Evolutionary conservation across 2,797 vertebrate species (phyloP).

Genomic region (Lithobates pipiens): DNA sequence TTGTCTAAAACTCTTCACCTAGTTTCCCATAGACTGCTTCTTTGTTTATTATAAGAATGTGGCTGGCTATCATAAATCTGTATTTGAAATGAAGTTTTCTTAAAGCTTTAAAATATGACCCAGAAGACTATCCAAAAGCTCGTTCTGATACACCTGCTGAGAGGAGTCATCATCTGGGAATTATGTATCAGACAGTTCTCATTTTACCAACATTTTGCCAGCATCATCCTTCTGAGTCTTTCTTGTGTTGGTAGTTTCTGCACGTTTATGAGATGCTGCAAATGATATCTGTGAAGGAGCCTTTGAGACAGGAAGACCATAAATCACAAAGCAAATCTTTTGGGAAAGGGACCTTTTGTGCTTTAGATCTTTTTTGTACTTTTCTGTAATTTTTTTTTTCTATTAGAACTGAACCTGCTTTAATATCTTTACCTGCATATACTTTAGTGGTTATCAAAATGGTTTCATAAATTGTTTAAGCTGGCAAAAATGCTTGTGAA

Average conservation of each 20-base stretch:
- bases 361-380: too few species aligned
- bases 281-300: constrained; percentile 25
- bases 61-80: not conserved
- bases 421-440: too few species aligned
- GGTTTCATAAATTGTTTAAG: too few species aligned
- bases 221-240: constrained; percentile 18
- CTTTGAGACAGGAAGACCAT: constrained; percentile 2
- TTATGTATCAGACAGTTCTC: constrained; percentile 23
- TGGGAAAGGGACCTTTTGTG: too few species aligned
- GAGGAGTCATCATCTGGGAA: constrained; percentile 15
- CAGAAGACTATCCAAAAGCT: not conserved
- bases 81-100: not conserved
- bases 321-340: constrained; percentile 13
- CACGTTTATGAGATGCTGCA: not conserved
- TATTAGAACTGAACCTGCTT: too few species aligned
- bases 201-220: constrained; percentile 28
- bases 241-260: constrained; percentile 32
- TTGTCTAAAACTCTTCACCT: not conserved
- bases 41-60: not conserved
- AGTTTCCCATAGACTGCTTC: not conserved
- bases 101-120: constrained; percentile 28
- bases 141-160: constrained; percentile 14
- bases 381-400: too few species aligned
- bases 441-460: too few species aligned
- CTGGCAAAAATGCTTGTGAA: too few species aligned